phyloP scores from a whole-genome alignment of 1,140 invertebrate species.

The Stegodyphus mimosarum region DNA sequence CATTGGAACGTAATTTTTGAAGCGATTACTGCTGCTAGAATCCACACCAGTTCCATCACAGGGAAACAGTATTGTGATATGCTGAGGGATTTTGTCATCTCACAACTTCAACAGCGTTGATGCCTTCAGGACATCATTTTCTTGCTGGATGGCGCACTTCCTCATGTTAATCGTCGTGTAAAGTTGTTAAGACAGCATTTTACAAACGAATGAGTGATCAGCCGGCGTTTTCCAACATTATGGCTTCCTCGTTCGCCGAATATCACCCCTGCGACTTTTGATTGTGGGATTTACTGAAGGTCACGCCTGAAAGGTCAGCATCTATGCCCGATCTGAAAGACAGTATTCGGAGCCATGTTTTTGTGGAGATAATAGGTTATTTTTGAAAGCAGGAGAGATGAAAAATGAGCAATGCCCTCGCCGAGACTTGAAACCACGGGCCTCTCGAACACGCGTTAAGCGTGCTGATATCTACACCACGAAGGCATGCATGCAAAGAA shows the following conservation, averaged over 20 bases:
- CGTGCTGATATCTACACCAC: no score
- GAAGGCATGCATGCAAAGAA: no score
- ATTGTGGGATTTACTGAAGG: background rate
- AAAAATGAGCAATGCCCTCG: no score
- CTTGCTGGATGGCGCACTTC: background rate
- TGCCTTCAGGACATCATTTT: conserved; percentile 5
- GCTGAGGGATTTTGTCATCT: background rate
- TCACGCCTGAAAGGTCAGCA: background rate
- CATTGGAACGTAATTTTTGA: conserved; percentile 4
- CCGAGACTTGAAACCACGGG: no score
- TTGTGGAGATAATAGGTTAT: no score
- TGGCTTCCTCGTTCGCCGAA: background rate
- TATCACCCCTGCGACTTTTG: conserved; percentile 12
- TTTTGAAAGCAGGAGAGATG: no score
- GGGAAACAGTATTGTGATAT: background rate
- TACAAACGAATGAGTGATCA: background rate
- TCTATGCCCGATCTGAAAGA: background rate
- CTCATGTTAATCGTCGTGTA: background rate
- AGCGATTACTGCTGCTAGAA: no score
- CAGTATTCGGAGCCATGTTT: background rate
- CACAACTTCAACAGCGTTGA: conserved; percentile 10
- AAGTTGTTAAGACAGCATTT: background rate
- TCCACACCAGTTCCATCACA: background rate
- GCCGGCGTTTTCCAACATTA: background rate
- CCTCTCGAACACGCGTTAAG: no score